Conservation (phyloP, 23 tunicate species). For the Corella eumyota region DNA sequence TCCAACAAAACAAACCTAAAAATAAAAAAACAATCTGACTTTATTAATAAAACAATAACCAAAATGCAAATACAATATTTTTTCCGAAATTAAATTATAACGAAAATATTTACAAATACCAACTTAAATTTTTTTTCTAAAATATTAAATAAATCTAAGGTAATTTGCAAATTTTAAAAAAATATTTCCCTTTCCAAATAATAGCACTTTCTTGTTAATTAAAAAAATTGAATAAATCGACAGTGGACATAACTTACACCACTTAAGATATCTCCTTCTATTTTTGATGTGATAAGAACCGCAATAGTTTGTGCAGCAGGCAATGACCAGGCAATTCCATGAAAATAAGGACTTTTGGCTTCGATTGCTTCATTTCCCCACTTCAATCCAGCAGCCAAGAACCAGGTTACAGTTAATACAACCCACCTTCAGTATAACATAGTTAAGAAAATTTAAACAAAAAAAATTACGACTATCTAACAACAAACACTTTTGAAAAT, state of each 20-base stretch:
- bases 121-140: no score
- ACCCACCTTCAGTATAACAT: constrained; percentile 82
- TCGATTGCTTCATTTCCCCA: constrained; percentile 85
- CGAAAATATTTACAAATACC: no score
- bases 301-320: constrained; percentile 78
- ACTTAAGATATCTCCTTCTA: constrained; percentile 83
- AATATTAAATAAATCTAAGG: no score
- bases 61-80: no score
- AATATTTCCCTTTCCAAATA: no score
- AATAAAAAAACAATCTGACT: neutral
- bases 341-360: constrained; percentile 80
- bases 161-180: no score
- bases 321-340: constrained; percentile 80
- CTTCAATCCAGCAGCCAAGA: constrained; percentile 93
- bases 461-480: no score
- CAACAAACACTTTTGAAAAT: no score
- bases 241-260: constrained; percentile 62
- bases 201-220: no score
- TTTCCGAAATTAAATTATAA: no score
- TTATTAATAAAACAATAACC: no score
- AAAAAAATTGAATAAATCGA: no score
- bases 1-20: constrained; percentile 63
- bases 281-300: constrained; percentile 58
- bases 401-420: constrained; percentile 85
- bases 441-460: neutral